Base-by-base conservation (phyloP, 2,797 vertebrate species). In the Lindbergichthys nudifrons region DNA sequence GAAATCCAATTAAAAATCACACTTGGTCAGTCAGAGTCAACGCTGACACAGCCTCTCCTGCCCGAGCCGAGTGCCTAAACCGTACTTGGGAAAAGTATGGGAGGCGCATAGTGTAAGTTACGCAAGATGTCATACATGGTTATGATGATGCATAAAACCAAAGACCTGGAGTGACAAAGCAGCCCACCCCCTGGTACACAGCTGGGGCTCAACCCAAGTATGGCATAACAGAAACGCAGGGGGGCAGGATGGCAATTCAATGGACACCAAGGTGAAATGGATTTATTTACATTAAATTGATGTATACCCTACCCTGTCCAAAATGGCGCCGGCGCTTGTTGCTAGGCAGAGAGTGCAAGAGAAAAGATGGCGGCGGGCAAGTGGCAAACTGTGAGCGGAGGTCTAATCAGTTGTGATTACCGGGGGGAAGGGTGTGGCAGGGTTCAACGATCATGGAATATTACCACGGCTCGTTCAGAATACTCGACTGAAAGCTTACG, bases 1-100 rank as follows among this genome's bases (percentile, higher is more conserved):
- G 83, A 79, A 82, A 92, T 90, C 89, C 91, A 93, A 93, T 94
- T 93, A 94, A 93, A 26, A 94, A 93, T 82, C 75, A 80, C 86
- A 93, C 80, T 90, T 78, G 88, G 91, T 92, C 89, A 83, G 66
- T 80, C 45, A 19, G 73, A 79, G 77, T 86, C 74, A 82, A 82
- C 15, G 72, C 80, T 89, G 84, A 89, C 76, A 65, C 81, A 88
- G 88, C 71, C 79, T 75, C 75, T 79, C 56, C 77, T 50, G 50
- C 36, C 41, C 43, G 6, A 65, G 36, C 63, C 46, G 15, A n/a
- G 52, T 3, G 32, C 60, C 57, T 70, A 66, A 75, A 62, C 64
- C 43, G 2, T 62, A 73, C 46, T 60, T 36, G 39, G 4, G 68
- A 75, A 66, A 80, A 59, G 75, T 84, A 82, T 73, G 68, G 71